These are phyloP conservation scores for Lydus trimaculatus DNA, from an alignment of 2,888 invertebrate species.

Conservation along the genomic window DNA sequence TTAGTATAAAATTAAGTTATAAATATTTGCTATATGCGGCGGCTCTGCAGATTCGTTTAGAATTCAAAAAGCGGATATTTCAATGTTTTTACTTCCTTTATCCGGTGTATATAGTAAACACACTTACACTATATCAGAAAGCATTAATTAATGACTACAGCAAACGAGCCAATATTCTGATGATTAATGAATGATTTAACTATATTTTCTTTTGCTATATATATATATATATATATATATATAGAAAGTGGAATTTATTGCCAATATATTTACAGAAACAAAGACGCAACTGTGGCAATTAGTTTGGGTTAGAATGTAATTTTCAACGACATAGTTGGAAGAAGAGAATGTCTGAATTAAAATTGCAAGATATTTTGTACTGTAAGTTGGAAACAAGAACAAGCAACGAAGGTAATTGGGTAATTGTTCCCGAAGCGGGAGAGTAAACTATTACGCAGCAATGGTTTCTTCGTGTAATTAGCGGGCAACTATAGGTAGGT, in stretches of 20 bases:
- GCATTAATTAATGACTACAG: conserved; percentile 22
- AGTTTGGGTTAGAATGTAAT: not conserved
- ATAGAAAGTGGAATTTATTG: not conserved
- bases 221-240: too few species aligned
- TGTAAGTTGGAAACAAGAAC: conserved; percentile 37
- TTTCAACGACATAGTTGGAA: conserved; percentile 3
- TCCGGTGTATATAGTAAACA: conserved; percentile 2
- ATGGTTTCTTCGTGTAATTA: conserved; percentile 55
- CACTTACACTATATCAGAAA: conserved; percentile 20
- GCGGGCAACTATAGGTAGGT: conserved; percentile 49
- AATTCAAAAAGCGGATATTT: conserved; percentile 1
- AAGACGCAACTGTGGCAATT: not conserved
- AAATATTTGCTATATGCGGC: conserved; percentile 17
- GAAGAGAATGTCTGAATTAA: conserved; percentile 17
- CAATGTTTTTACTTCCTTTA: conserved; percentile 5
- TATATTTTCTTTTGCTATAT: not conserved
- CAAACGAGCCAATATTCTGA: conserved; percentile 20
- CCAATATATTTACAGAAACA: not conserved
- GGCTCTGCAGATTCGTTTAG: conserved; percentile 5
- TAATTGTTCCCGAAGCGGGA: conserved; percentile 53
- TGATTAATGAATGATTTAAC: conserved; percentile 22
- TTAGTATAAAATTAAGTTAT: conserved; percentile 1
- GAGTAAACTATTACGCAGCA: conserved; percentile 53
- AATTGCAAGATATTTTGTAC: conserved; percentile 28
- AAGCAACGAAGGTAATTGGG: conserved; percentile 47